Evolutionary conservation across 2,797 vertebrate species (phyloP).

Genomic region (Halcyon badia): DNA sequence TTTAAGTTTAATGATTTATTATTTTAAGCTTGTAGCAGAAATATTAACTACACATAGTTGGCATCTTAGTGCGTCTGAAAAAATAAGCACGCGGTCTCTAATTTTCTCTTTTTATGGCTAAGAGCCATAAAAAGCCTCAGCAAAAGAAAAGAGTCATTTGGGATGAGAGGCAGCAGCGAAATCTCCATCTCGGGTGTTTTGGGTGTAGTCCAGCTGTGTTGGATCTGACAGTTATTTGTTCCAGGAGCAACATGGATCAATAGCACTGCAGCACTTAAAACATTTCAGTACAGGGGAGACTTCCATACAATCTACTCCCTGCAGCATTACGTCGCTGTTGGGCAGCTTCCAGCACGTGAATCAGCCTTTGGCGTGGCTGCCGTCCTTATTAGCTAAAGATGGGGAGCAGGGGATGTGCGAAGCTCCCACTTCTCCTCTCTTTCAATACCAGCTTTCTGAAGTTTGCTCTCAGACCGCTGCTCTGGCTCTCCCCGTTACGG

Average conservation of each 20-base stretch:
- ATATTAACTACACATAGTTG: background rate
- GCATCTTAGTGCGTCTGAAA: background rate
- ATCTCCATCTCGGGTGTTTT: background rate
- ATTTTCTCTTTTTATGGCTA: background rate
- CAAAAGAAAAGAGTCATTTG: background rate
- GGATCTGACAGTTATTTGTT: slow-evolving; percentile 5
- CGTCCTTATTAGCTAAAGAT: background rate
- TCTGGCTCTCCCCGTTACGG: background rate
- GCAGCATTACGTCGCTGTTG: slow-evolving; percentile 16
- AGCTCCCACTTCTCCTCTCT: background rate
- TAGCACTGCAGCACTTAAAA: slow-evolving; percentile 61
- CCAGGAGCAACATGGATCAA: slow-evolving; percentile 35
- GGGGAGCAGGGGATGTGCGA: background rate
- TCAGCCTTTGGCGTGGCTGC: background rate
- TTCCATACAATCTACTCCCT: background rate
- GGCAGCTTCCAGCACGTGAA: slow-evolving; percentile 6
- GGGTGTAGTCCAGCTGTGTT: background rate
- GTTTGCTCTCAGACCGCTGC: background rate
- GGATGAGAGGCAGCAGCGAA: background rate
- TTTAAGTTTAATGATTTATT: background rate
- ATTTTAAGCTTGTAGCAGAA: no score
- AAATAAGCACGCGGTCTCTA: fast-evolving
- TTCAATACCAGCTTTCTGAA: fast-evolving
- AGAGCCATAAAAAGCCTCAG: no score
- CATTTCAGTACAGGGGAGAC: background rate